Conservation (phyloP, 2,797 vertebrate genomes). For the Hirundo rustica region DNA sequence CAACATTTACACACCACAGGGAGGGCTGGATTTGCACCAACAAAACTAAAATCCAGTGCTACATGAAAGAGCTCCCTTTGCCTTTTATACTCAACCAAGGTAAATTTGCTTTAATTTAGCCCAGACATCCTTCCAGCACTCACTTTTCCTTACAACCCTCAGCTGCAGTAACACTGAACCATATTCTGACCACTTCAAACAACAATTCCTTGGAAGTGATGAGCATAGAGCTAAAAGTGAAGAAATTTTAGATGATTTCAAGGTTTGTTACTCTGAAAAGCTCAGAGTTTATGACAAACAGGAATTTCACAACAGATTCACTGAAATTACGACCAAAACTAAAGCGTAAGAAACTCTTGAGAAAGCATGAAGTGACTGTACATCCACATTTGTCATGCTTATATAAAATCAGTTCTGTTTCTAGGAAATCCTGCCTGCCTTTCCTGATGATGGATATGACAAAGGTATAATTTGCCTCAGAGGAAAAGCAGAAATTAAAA, state of each 20-base stretch:
- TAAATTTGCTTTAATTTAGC: not conserved
- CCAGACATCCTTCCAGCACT: not conserved
- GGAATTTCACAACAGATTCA: not conserved
- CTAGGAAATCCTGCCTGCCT: slow-evolving; percentile 1
- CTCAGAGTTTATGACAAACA: not conserved
- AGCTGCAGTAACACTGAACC: not conserved
- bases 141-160: not conserved
- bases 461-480: slow-evolving; percentile 39
- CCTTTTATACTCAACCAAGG: not conserved
- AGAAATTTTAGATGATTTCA: not conserved
- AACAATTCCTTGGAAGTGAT: not conserved
- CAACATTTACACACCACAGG: not conserved
- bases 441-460: slow-evolving; percentile 58
- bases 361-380: not conserved
- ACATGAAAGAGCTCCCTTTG: not conserved
- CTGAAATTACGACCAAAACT: not conserved
- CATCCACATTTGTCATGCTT: not conserved
- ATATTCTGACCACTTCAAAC: not conserved
- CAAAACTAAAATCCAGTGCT: not conserved
- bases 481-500: slow-evolving; percentile 70
- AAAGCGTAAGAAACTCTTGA: not conserved
- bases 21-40: not conserved
- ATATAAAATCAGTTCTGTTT: slow-evolving; percentile 28
- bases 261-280: not conserved
- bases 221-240: not conserved